phyloP scores from a whole-genome alignment of 2,888 invertebrate species.

The Platycheirus rosarum region DNA sequence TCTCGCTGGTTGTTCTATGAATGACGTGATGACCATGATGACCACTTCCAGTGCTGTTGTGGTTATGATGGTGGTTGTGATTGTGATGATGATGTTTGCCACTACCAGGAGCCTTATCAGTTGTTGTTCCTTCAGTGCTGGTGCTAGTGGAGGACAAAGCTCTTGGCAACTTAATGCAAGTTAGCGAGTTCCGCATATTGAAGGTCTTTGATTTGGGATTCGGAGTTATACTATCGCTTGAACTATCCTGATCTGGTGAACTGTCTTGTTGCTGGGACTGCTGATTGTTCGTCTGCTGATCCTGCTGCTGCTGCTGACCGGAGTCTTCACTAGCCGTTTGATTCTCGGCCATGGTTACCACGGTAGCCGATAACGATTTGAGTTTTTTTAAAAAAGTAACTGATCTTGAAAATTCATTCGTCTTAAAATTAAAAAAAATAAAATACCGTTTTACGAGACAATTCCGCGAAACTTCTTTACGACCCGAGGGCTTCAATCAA shows the following conservation, averaged over 20 bases:
- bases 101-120: conserved; percentile 75
- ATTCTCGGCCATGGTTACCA: conserved; percentile 81
- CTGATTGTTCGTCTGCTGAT: conserved; percentile 75
- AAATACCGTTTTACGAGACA: conserved; percentile 19
- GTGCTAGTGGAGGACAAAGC: conserved; percentile 45
- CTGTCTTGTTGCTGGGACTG: conserved; percentile 72
- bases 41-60: conserved; percentile 72
- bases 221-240: conserved; percentile 65
- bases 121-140: conserved; percentile 62
- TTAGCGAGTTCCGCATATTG: conserved; percentile 47
- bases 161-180: conserved; percentile 73
- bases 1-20: conserved; percentile 89
- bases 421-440: conserved; percentile 17
- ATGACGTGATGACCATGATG: conserved; percentile 82
- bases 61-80: conserved; percentile 66
- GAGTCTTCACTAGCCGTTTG: conserved; percentile 82
- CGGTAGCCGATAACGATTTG: conserved; percentile 31
- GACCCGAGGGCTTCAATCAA: conserved; percentile 29
- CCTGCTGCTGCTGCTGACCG: conserved; percentile 79
- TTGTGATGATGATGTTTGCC: conserved; percentile 75
- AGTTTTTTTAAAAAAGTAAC: conserved; percentile 6
- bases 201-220: conserved; percentile 74
- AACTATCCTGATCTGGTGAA: conserved; percentile 75
- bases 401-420: conserved; percentile 49
- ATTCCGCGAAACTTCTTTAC: conserved; percentile 11